These are phyloP conservation scores for Achroia grisella DNA, from an alignment of 1,140 invertebrate genomes.

Conservation along the genomic window DNA sequence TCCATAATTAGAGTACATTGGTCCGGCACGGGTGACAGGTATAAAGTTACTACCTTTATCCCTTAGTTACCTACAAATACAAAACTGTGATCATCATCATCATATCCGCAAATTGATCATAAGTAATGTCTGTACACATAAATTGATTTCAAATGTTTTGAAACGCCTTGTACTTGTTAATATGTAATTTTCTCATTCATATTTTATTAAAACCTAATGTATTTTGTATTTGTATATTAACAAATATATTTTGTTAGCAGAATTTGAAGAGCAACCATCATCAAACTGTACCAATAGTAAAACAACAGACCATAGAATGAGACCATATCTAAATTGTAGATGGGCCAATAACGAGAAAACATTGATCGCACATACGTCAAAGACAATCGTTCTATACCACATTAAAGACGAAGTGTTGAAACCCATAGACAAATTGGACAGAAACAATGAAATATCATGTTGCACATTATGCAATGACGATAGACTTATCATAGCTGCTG, in stretches of 20 bases:
- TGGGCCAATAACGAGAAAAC: conserved; percentile 53
- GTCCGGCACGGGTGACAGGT: too few relatives aligned
- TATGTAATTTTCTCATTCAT: too few relatives aligned
- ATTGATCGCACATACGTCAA: conserved; percentile 43
- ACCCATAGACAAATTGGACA: conserved; percentile 36
- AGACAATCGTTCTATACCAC: conserved; percentile 41
- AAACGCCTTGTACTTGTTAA: too few relatives aligned
- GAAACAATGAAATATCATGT: conserved; percentile 36
- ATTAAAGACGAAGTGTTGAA: conserved; percentile 27
- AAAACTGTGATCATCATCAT: too few relatives aligned
- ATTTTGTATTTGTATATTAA: too few relatives aligned
- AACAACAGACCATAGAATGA: conserved; percentile 29
- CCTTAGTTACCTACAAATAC: too few relatives aligned
- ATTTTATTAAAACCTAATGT: too few relatives aligned
- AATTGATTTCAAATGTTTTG: too few relatives aligned
- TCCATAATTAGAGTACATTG: too few relatives aligned
- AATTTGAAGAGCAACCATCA: conserved; percentile 40
- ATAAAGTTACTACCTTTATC: too few relatives aligned
- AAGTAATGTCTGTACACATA: too few relatives aligned
- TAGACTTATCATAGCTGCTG: conserved; percentile 34
- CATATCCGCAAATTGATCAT: too few relatives aligned
- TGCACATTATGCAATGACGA: conserved; percentile 50
- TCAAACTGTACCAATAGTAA: conserved; percentile 39
- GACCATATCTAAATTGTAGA: conserved; percentile 41
- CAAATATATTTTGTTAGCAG: conserved; percentile 16